Conservation (phyloP, 2,888 invertebrate genomes). For the Epiblema foenella region DNA sequence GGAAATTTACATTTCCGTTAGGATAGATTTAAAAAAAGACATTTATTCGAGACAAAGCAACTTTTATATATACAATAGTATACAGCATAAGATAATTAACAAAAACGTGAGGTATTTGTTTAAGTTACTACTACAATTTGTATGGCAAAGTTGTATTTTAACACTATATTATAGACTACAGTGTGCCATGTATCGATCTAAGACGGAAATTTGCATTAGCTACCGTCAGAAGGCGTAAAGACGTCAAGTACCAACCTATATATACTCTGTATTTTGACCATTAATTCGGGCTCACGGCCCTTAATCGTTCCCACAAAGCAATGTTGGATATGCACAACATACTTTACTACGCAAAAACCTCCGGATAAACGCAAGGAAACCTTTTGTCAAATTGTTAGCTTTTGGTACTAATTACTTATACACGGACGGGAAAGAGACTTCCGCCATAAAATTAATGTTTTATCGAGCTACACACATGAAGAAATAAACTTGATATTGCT, state of each 20-base stretch:
- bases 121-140: too few species aligned
- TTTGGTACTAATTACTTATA: slow-evolving; percentile 47
- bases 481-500: slow-evolving; percentile 18
- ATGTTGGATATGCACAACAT: slow-evolving; percentile 32
- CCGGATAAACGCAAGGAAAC: slow-evolving; percentile 36
- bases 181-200: slow-evolving; percentile 55
- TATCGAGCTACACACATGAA: slow-evolving; percentile 21
- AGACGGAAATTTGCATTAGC: slow-evolving; percentile 67
- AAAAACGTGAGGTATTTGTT: too few species aligned
- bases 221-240: slow-evolving; percentile 58
- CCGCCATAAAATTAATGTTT: slow-evolving; percentile 36
- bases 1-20: too few species aligned
- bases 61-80: too few species aligned
- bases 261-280: slow-evolving; percentile 69
- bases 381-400: slow-evolving; percentile 45
- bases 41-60: too few species aligned
- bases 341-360: slow-evolving; percentile 16
- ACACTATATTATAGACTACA: too few species aligned
- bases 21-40: too few species aligned
- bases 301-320: slow-evolving; percentile 53
- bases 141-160: too few species aligned
- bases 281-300: slow-evolving; percentile 65
- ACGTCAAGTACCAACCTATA: slow-evolving; percentile 56
- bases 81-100: too few species aligned
- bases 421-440: slow-evolving; percentile 27